Evolutionary conservation across 2,888 invertebrate genomes (phyloP).

Genomic region (Pinctada fucata): DNA sequence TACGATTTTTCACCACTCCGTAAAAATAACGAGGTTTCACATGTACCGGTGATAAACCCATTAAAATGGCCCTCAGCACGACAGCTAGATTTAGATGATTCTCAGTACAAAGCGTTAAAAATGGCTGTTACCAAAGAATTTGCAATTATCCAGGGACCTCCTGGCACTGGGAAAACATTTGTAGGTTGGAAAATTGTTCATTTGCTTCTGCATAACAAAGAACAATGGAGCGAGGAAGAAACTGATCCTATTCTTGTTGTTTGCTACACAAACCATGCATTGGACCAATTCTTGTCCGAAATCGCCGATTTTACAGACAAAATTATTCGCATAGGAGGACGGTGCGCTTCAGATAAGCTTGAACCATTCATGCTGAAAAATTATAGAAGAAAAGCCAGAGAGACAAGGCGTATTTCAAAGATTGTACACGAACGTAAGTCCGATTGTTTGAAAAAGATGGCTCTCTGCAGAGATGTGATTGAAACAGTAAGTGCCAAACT

Average conservation of each 20-base stretch:
- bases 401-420: conserved; percentile 34
- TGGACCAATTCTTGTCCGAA: conserved; percentile 74
- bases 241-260: conserved; percentile 70
- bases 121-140: conserved; percentile 71
- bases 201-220: conserved; percentile 81
- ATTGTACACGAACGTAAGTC: conserved; percentile 45
- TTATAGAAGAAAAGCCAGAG: conserved; percentile 37
- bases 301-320: conserved; percentile 56
- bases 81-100: conserved; percentile 49
- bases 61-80: conserved; percentile 50
- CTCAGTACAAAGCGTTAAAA: conserved; percentile 69
- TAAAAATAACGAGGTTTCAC: not conserved
- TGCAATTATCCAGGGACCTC: conserved; percentile 81
- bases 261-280: conserved; percentile 76
- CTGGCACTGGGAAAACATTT: conserved; percentile 92
- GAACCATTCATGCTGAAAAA: conserved; percentile 50
- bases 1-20: conserved; percentile 48
- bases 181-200: conserved; percentile 86
- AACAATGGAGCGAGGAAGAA: conserved; percentile 70
- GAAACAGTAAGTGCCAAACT: conserved; percentile 44
- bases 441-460: conserved; percentile 44
- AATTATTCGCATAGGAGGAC: conserved; percentile 72
- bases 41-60: conserved; percentile 38
- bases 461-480: conserved; percentile 39
- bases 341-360: conserved; percentile 60